These are phyloP conservation scores for Cydia pomonella DNA, from an alignment of 1,140 invertebrate species.

Conservation along the genomic window DNA sequence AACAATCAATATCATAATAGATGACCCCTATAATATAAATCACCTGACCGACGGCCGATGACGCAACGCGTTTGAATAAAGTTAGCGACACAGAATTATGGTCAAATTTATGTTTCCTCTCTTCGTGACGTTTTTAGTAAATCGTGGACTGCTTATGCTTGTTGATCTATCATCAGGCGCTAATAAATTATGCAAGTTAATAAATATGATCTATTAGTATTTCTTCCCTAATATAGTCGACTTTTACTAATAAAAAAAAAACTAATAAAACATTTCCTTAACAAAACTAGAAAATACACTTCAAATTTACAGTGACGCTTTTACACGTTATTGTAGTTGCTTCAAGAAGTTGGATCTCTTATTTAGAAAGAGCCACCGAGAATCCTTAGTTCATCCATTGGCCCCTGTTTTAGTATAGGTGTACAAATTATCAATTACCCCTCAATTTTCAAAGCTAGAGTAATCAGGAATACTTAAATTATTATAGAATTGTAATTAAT, in stretches of 20 bases:
- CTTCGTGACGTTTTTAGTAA: slow-evolving; percentile 14
- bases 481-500: not conserved
- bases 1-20: not conserved
- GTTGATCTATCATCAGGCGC: slow-evolving; percentile 18
- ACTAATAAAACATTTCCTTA: not conserved
- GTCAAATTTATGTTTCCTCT: slow-evolving; percentile 21
- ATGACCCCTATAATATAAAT: slow-evolving; percentile 25
- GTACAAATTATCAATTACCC: no score
- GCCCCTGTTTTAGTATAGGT: no score
- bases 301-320: no score
- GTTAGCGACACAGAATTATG: slow-evolving; percentile 29
- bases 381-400: no score
- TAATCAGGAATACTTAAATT: not conserved
- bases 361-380: no score
- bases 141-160: not conserved
- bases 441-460: no score
- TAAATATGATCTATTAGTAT: not conserved
- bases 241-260: not conserved
- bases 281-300: not conserved
- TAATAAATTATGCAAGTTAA: not conserved
- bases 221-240: no score
- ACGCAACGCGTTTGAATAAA: slow-evolving; percentile 13
- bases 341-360: no score
- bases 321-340: no score
- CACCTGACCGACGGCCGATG: not conserved